Evolutionary conservation across 2,888 invertebrate genomes (phyloP).

Genomic region (Cartodere bifasciata): DNA sequence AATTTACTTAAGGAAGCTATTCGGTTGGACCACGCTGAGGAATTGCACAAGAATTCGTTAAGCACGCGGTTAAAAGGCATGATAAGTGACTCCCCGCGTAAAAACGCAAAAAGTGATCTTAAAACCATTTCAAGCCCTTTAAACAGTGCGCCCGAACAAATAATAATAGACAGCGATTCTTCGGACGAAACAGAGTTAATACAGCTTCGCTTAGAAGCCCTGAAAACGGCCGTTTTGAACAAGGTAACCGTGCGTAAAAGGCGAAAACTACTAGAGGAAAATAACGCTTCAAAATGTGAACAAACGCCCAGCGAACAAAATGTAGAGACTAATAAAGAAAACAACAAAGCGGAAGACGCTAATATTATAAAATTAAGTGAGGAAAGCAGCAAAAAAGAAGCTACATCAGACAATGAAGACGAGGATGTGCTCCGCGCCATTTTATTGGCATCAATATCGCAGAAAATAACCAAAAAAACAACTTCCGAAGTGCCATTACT

Average conservation of each 20-base stretch:
- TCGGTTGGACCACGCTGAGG: slow-evolving; percentile 26
- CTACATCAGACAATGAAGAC: slow-evolving; percentile 39
- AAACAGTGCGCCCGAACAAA: slow-evolving; percentile 13
- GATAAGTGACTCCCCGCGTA: no score
- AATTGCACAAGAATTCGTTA: slow-evolving; percentile 25
- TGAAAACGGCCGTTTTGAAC: slow-evolving; percentile 55
- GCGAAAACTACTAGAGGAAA: slow-evolving; percentile 21
- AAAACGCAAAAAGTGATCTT: slow-evolving; percentile 6
- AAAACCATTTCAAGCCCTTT: slow-evolving; percentile 6
- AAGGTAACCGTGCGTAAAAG: slow-evolving; percentile 48
- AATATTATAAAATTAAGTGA: neutral
- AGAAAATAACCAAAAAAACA: slow-evolving; percentile 36
- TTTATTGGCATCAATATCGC: slow-evolving; percentile 45
- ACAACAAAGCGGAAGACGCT: slow-evolving; percentile 9
- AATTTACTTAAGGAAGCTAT: slow-evolving; percentile 44
- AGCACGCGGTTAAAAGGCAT: slow-evolving; percentile 27
- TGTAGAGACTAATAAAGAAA: slow-evolving; percentile 11
- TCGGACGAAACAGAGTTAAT: slow-evolving; percentile 44
- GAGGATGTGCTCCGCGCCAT: slow-evolving; percentile 47
- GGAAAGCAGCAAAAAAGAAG: neutral
- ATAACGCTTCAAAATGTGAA: no score
- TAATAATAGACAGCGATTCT: slow-evolving; percentile 14
- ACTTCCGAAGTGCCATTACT: slow-evolving; percentile 1
- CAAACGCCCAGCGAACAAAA: slow-evolving; percentile 10
- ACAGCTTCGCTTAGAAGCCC: slow-evolving; percentile 48